Evolutionary conservation across 2,113 vertebrate genomes (phyloP), one percentile per base, ranked within the genome.

Genomic region (Spilogale gracilis): DNA sequence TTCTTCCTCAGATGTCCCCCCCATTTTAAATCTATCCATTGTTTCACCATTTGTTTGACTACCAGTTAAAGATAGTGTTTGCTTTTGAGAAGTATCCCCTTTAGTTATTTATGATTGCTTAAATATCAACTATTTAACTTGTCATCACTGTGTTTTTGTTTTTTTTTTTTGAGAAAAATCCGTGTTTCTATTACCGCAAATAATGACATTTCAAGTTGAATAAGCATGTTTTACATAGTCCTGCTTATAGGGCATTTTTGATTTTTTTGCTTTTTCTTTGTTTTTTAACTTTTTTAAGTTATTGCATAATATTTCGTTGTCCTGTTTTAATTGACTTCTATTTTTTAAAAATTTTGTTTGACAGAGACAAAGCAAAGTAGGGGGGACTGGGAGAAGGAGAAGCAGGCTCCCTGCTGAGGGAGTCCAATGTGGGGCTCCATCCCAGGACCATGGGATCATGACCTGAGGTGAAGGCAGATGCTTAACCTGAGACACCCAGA

Each of bases 31-130:
- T 96, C 6, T 71, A 73, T 84, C 56, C n/a, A 1, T 76, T 61
- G 45, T 94, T 83, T 88, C 69, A 80, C 20, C 16, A 21, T 92
- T 89, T 93, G 54, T 80, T 94, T 97, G 92, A 91, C 87, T 89
- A 38, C 48, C 38, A 95, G 67, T 91, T 94, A 89, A 95, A 96
- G 74, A 61, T 82, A 73, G 1, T 20, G 6, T 78, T 95, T 67
- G 48, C 58, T 50, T 54, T 16, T 91, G n/a, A 86, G 81, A 73
- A 96, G 67, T 67, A 91, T n/a, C 71, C 91, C 20, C 50, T 95
- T 38, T 93, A 30, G n/a, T 85, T 91, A 85, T 71, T 85, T 91
- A 85, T 71, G 82, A 94, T 52, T 92, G 18, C 45, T 89, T 89
- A 67, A 82, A n/a, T 78, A n/a, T 54, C 27, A 69, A 58, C 18